phyloP scores from a whole-genome alignment of 2,888 invertebrate species.

The Apotomis betuletana region DNA sequence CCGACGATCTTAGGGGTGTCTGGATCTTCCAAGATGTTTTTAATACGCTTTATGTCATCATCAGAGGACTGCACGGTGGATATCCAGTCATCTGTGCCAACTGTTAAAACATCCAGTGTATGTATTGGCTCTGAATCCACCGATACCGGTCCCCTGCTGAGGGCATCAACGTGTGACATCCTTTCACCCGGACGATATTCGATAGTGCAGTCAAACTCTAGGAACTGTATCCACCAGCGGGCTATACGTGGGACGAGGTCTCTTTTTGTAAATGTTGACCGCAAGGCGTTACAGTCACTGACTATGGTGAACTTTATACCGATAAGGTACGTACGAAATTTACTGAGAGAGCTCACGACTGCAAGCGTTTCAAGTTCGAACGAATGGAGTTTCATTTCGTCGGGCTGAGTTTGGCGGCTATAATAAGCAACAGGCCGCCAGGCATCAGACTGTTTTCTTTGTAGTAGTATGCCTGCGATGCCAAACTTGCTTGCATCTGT shows the following conservation, averaged over 20 bases:
- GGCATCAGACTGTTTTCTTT: slow-evolving; percentile 35
- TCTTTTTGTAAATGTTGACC: slow-evolving; percentile 45
- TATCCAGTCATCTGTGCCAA: slow-evolving; percentile 27
- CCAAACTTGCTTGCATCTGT: slow-evolving; percentile 45
- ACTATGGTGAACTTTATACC: slow-evolving; percentile 50
- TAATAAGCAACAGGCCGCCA: slow-evolving; percentile 50
- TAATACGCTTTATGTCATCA: slow-evolving; percentile 15
- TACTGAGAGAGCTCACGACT: slow-evolving; percentile 46
- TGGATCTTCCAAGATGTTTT: slow-evolving; percentile 22
- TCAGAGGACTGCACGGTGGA: slow-evolving; percentile 26
- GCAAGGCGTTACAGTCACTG: slow-evolving; percentile 54
- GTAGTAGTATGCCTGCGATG: slow-evolving; percentile 50
- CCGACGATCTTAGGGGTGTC: slow-evolving; percentile 5
- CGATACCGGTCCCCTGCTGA: slow-evolving; percentile 47
- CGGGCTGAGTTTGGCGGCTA: slow-evolving; percentile 51
- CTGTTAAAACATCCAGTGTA: slow-evolving; percentile 19
- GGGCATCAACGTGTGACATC: slow-evolving; percentile 55
- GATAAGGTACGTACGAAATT: slow-evolving; percentile 55
- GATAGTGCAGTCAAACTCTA: slow-evolving; percentile 51
- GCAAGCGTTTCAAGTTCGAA: no score
- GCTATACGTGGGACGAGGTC: slow-evolving; percentile 47
- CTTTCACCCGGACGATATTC: slow-evolving; percentile 45
- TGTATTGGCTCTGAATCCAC: slow-evolving; percentile 22
- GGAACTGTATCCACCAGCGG: slow-evolving; percentile 51
- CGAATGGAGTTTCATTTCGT: slow-evolving; percentile 50